Evolutionary conservation across 1,140 invertebrate genomes (phyloP), one percentile per base, ranked within the genome.

Genomic region (Pogonus chalceus): DNA sequence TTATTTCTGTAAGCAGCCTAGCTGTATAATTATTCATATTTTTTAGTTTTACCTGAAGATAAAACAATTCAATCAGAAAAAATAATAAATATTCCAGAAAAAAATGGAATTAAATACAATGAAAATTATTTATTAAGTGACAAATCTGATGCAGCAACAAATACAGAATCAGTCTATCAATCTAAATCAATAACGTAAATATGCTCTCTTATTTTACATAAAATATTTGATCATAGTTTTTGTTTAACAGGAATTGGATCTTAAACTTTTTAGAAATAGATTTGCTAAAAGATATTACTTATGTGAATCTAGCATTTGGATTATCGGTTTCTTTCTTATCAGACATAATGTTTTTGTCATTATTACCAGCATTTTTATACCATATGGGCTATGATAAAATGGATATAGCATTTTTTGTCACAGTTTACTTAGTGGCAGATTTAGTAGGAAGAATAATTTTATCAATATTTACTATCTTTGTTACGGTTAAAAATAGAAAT

Each of bases 301-400:
- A 63, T 37, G 24, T 21, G 23, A 50, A 22, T 2, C 23, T 26
- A 14, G 16, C 35, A 9, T 22, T 21, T 23, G 23, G 63, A 61
- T 59, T 22, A 60, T 61, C 62, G 54, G 50, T 14, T 39, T 62
- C 18, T 62, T 60, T 2, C 35, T 61, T 1, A 55, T 58, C 10
- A 56, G 59, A 1, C 59, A 65, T 23, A 57, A 53, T 22, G 37
- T 18, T 46, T 21, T 14, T 7, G 1, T 46, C 20, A 12, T 14
- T 4, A 10, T 9, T 14, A 23, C 20, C 21, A 9, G 14, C 14
- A 7, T 31, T 31, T 14, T 14, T 31, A 4, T 7, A 4, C 14
- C 26, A 31, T 14, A 31, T 31, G 26, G 14, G 14, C 14, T 31
- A 31, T 14, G 26, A 14, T 31, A 14, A 31, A 7, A 14, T 14